A percentile compares a stretch with the other conserved stretches of the same genome.
phyloP scores from a whole-genome alignment of 53 echinoderm and acorn worm species.

The Glandiceps talaboti region DNA sequence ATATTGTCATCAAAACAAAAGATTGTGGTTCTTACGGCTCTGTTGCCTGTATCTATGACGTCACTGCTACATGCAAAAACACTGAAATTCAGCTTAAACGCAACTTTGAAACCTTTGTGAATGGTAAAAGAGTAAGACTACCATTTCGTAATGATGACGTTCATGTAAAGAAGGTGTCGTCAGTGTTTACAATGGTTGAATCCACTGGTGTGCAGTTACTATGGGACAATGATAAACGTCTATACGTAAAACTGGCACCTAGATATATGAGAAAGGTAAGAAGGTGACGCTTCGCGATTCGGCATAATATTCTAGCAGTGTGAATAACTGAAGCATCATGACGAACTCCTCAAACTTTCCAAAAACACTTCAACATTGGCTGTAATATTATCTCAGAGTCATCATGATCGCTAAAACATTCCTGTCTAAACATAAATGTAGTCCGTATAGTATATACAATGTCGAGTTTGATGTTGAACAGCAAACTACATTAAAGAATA shows the following conservation, averaged over 20 bases:
- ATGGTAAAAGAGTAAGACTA: constrained; percentile 28
- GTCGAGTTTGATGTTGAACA: too few relatives aligned
- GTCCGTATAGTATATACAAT: too few relatives aligned
- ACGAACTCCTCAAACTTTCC: too few relatives aligned
- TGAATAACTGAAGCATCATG: too few relatives aligned
- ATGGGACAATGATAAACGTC: constrained; percentile 63
- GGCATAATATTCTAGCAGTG: too few relatives aligned
- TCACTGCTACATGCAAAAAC: constrained; percentile 35
- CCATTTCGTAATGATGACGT: constrained; percentile 61
- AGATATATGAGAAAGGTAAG: constrained; percentile 64
- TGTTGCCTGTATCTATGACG: constrained; percentile 65
- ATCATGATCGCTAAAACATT: too few relatives aligned
- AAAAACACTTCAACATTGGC: too few relatives aligned
- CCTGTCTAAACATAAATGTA: too few relatives aligned
- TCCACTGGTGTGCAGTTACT: constrained; percentile 49
- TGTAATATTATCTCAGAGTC: too few relatives aligned
- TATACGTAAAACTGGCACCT: constrained; percentile 67
- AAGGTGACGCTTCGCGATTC: too few relatives aligned
- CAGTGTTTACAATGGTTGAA: constrained; percentile 63
- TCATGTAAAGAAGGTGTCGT: constrained; percentile 45
- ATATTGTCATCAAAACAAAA: constrained; percentile 32
- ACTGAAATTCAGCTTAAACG: constrained; percentile 54
- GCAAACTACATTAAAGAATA: too few relatives aligned
- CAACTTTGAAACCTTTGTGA: constrained; percentile 32
- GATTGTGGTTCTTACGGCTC: constrained; percentile 48